Evolutionary conservation across 2,888 invertebrate genomes (phyloP), one percentile per base, ranked within the genome.

Genomic region (Lamellibrachia satsuma): DNA sequence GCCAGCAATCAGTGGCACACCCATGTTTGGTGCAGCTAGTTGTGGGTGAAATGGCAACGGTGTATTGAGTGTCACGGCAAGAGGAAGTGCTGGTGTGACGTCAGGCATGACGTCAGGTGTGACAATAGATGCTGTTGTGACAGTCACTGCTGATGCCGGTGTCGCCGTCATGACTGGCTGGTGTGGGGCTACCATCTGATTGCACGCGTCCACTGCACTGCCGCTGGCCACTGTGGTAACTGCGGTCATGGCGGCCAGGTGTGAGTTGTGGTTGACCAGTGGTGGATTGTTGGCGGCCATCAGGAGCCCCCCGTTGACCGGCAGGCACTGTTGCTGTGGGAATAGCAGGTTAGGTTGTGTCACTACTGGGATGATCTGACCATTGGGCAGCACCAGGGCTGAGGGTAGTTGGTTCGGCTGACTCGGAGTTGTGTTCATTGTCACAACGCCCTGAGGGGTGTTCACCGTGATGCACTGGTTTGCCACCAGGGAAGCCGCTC

Each of bases 281-380:
- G 92, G 75, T 11, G 92, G 92, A n/a, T 91, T 92, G 52, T 60
- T 92, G 3, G 93, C 90, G 11, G 93, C 91, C 92, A 94, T 93
- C 8, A 94, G 91, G 8, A 94, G 92, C 52, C 94, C 93, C 27
- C 94, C 94, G 3, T 92, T 93, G 51, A 94, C 94, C 4, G 94
- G 93, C 11, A 93, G 91, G 90, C 94, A 93, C 91, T 94, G 94
- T 75, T 94, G 94, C n/a, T 91, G 92, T 4, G 93, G 94, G 75
- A 94, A 94, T 91, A 95, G 92, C 52, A 95, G 94, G 60, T 95
- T 95, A 15, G 96, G 96, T 93, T 96, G 96, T 7, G 96, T 96
- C 22, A 96, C 96, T 90, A 96, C 96, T 4, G 96, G 96, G 90
- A 96, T 96, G 7, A 97, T 95, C 92, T 96, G 96, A 90, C 96